phyloP scores from a whole-genome alignment of 2,888 invertebrate species.

The Caenorhabditis sp. region DNA sequence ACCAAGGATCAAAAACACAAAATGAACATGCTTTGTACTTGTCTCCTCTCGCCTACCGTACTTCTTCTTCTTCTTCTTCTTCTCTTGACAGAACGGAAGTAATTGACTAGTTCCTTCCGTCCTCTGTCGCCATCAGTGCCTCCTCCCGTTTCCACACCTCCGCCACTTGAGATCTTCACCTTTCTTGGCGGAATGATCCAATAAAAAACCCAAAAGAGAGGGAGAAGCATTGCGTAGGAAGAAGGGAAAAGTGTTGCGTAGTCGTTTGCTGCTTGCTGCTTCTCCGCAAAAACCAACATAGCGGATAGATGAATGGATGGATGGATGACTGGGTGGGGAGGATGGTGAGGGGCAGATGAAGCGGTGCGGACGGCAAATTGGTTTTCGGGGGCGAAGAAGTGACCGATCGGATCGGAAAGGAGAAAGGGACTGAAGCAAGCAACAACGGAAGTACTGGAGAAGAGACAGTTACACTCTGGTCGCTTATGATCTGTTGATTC shows the following conservation, averaged over 20 bases:
- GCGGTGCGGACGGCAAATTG: slow-evolving; percentile 32
- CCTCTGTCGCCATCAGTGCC: slow-evolving; percentile 16
- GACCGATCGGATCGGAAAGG: slow-evolving; percentile 32
- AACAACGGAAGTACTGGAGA: slow-evolving; percentile 11
- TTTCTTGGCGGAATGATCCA: slow-evolving; percentile 24
- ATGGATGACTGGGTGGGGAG: too few species aligned
- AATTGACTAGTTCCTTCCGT: slow-evolving; percentile 12
- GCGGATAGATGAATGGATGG: too few species aligned
- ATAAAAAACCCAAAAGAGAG: slow-evolving; percentile 29
- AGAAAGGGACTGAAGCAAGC: too few species aligned
- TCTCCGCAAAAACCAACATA: slow-evolving; percentile 47
- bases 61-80: too few species aligned
- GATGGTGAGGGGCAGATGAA: too few species aligned
- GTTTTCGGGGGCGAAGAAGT: slow-evolving; percentile 34
- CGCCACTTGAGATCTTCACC: slow-evolving; percentile 43
- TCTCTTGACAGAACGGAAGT: neutral
- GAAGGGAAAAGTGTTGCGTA: slow-evolving; percentile 37
- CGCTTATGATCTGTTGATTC: slow-evolving; percentile 31
- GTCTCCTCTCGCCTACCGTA: too few species aligned
- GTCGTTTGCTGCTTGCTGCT: too few species aligned
- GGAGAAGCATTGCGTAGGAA: slow-evolving; percentile 17
- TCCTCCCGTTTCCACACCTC: too few species aligned
- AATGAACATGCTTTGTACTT: neutral
- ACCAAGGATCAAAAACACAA: neutral
- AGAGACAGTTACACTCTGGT: slow-evolving; percentile 41